These are phyloP conservation scores for Archivesica marissinica DNA, from an alignment of 1,140 invertebrate genomes.

Conservation along the genomic window DNA sequence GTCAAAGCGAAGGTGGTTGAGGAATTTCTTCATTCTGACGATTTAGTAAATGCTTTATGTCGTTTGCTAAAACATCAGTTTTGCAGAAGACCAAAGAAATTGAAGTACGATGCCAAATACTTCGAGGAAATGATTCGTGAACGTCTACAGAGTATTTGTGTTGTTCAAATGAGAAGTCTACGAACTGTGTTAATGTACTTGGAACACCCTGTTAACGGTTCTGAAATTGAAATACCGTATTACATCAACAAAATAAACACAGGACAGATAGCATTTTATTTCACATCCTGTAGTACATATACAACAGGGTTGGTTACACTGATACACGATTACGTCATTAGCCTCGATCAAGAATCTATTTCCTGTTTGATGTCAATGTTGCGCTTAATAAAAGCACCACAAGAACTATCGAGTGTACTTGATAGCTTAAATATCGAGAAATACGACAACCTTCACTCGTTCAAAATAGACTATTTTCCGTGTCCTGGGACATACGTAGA, in stretches of 20 bases:
- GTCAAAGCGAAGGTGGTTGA: background rate
- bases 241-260: background rate
- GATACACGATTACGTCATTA: background rate
- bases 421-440: constrained; percentile 2
- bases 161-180: background rate
- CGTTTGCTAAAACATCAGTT: constrained; percentile 10
- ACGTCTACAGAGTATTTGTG: background rate
- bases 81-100: background rate
- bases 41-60: background rate
- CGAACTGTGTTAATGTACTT: constrained; percentile 1
- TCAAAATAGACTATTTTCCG: constrained; percentile 6
- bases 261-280: background rate
- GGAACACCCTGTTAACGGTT: background rate
- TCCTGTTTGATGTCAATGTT: background rate
- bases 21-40: background rate
- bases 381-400: background rate
- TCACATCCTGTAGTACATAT: background rate
- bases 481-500: constrained; percentile 46
- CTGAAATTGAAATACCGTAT: background rate
- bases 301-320: background rate
- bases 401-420: background rate
- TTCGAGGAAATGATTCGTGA: background rate
- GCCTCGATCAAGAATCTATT: background rate
- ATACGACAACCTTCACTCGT: background rate
- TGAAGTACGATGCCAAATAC: background rate